Conservation (phyloP, 2,888 invertebrate species). For the Antheraea assamensis region DNA sequence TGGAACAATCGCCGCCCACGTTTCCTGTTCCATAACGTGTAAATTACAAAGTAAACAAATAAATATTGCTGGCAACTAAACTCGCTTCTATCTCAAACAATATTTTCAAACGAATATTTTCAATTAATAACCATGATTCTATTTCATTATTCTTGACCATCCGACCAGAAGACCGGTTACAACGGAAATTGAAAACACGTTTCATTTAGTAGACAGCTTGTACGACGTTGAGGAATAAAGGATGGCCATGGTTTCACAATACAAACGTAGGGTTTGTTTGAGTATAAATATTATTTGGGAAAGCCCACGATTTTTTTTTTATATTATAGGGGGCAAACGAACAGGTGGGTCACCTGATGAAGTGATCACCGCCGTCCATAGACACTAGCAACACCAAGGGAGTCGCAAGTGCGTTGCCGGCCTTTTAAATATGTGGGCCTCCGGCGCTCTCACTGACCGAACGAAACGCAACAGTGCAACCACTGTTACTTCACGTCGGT, state of each 20-base stretch:
- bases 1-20: too few relatives aligned
- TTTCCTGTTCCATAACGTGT: neutral
- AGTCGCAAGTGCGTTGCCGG: too few relatives aligned
- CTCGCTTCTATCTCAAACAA: neutral
- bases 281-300: too few relatives aligned
- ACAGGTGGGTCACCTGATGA: too few relatives aligned
- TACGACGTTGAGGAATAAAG: neutral
- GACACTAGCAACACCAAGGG: too few relatives aligned
- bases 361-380: too few relatives aligned
- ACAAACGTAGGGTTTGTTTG: neutral
- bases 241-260: neutral
- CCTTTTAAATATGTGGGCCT: too few relatives aligned
- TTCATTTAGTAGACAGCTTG: neutral
- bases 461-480: too few relatives aligned
- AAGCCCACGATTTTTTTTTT: too few relatives aligned
- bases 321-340: too few relatives aligned
- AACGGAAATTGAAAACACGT: slow-evolving; percentile 10
- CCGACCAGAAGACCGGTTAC: neutral
- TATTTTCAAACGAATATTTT: neutral
- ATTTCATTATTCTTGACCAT: neutral
- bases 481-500: too few relatives aligned
- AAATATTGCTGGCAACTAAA: neutral
- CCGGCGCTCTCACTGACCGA: too few relatives aligned
- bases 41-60: neutral
- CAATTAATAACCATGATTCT: neutral